Conservation (phyloP, 2,888 invertebrate species). For the Phengaris alcon region DNA sequence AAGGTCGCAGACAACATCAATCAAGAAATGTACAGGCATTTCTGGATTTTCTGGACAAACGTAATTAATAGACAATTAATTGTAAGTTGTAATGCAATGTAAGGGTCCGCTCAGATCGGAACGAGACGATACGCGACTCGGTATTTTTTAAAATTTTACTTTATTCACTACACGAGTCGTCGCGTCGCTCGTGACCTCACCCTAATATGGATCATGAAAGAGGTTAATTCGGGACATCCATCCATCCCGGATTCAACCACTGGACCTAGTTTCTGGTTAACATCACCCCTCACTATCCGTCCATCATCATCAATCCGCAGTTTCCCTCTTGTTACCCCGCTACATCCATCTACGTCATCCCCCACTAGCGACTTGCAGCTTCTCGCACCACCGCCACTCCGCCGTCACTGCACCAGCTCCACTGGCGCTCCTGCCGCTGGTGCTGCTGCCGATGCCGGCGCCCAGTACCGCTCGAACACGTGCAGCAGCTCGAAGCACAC, state of each 20-base stretch:
- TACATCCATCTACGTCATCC: background rate
- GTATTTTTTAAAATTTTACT: too few species aligned
- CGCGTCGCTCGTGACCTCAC: too few species aligned
- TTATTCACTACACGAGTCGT: too few species aligned
- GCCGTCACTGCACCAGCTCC: background rate
- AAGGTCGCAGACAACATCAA: background rate
- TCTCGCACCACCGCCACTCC: background rate
- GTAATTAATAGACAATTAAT: too few species aligned
- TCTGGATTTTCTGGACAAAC: too few species aligned
- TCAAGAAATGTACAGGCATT: background rate
- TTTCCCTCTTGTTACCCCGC: too few species aligned
- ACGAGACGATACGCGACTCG: too few species aligned
- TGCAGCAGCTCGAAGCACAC: slow-evolving; percentile 92
- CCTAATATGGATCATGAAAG: background rate
- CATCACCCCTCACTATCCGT: background rate
- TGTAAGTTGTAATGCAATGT: too few species aligned
- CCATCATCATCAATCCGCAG: background rate
- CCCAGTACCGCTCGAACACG: slow-evolving; percentile 81
- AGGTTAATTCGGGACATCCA: background rate
- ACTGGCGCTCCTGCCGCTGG: slow-evolving; percentile 40
- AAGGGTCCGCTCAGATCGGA: too few species aligned
- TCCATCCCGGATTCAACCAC: background rate
- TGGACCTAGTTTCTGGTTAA: background rate
- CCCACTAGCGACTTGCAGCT: background rate
- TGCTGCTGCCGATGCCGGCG: slow-evolving; percentile 35